phyloP scores from a whole-genome alignment of 2,888 invertebrate genomes.

The Synergus itoensis region DNA sequence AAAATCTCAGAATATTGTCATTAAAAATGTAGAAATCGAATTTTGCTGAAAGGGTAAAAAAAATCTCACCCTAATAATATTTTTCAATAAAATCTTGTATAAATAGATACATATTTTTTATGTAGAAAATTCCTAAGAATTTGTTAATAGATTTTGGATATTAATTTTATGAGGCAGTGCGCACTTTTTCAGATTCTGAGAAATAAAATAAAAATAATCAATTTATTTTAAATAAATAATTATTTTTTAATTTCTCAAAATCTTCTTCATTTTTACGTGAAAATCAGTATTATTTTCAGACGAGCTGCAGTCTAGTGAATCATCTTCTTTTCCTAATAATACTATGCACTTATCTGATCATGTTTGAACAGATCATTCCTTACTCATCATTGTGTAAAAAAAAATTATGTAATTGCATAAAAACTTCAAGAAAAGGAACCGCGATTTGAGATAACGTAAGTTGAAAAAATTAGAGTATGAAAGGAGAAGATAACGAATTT shows the following conservation, averaged over 20 bases:
- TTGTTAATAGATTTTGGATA: not conserved
- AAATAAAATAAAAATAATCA: not conserved
- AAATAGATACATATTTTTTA: not conserved
- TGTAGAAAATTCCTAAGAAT: not conserved
- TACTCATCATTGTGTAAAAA: not conserved
- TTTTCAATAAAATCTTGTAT: not conserved
- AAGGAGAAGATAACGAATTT: no score
- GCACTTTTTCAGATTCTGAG: not conserved
- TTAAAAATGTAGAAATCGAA: not conserved
- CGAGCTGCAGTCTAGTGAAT: constrained; percentile 11
- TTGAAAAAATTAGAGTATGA: not conserved
- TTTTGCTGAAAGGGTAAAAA: not conserved
- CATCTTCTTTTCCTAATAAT: constrained; percentile 18
- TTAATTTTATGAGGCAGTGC: not conserved
- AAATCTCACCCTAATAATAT: not conserved
- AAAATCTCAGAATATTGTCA: not conserved
- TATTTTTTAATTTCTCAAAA: not conserved
- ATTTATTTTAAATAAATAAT: not conserved
- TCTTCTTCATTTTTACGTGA: not conserved
- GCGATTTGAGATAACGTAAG: not conserved
- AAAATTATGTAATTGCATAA: constrained; percentile 12
- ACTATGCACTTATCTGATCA: constrained; percentile 22
- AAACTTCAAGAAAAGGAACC: not conserved
- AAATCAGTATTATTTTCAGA: constrained; percentile 24
- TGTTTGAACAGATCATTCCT: constrained; percentile 7